Percentiles rank a stretch among this genome's conserved stretches.
phyloP scores from a whole-genome alignment of 2,113 vertebrate genomes.

The Dolichallabes microphthalmus region DNA sequence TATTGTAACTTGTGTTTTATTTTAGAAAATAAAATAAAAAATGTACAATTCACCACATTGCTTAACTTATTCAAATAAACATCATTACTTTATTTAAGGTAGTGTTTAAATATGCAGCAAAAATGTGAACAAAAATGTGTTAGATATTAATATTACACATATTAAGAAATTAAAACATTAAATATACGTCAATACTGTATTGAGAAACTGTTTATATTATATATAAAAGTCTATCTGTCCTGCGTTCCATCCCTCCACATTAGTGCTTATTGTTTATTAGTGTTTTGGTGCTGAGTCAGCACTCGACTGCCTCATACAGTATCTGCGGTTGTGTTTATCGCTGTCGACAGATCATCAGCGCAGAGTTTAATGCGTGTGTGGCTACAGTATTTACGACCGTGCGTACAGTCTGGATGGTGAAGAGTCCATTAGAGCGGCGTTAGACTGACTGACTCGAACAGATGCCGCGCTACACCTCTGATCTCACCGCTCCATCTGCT shows the following conservation, averaged over 20 bases:
- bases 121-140: no score
- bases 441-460: constrained; percentile 10
- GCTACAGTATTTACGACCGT: no score
- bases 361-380: background rate
- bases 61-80: no score
- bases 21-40: no score
- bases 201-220: background rate
- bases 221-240: no score
- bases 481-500: constrained; percentile 63
- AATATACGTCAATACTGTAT: background rate
- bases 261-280: background rate
- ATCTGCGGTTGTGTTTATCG: constrained; percentile 7
- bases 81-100: no score
- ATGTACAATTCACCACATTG: no score
- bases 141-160: background rate
- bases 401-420: background rate
- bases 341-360: background rate
- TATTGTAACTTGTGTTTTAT: no score
- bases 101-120: no score
- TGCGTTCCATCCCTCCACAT: background rate
- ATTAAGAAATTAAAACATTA: background rate
- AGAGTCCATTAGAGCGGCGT: constrained; percentile 10
- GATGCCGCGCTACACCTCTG: constrained; percentile 42
- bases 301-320: background rate
- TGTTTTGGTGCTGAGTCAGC: background rate